phyloP scores from a whole-genome alignment of 2,113 vertebrate genomes.

The Pipra filicauda region DNA sequence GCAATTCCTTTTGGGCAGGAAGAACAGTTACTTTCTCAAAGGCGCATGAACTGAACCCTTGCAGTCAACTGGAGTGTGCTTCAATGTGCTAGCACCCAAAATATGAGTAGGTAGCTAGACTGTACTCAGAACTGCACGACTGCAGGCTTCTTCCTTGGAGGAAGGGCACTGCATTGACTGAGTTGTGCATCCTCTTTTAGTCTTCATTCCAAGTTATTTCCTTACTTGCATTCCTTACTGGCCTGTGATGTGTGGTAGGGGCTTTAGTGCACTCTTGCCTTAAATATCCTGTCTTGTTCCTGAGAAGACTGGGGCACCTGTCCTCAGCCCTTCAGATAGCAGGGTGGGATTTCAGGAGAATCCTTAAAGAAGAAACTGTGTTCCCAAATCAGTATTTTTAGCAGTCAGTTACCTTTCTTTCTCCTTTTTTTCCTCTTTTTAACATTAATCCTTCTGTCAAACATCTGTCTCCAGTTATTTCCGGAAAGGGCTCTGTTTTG shows the following conservation, averaged over 20 bases:
- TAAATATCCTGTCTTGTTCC: background rate
- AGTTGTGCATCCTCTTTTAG: background rate
- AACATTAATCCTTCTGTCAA: background rate
- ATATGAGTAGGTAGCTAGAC: background rate
- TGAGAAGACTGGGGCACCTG: background rate
- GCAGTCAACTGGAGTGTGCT: background rate
- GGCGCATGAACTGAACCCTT: background rate
- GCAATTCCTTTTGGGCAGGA: background rate
- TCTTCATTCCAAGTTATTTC: background rate
- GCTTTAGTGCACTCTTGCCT: background rate
- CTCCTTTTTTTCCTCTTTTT: background rate
- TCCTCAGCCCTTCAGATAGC: background rate
- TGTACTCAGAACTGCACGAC: background rate
- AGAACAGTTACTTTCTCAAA: background rate
- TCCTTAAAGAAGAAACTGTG: background rate
- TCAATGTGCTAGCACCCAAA: background rate
- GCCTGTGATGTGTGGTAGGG: background rate
- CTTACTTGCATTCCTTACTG: background rate
- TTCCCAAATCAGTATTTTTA: background rate
- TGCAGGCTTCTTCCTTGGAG: background rate
- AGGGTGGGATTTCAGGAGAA: background rate
- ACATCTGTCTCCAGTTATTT: conserved; percentile 84
- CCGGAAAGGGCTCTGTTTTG: conserved; percentile 93
- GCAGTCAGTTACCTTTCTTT: background rate
- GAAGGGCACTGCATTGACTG: background rate